Evolutionary conservation across 2,113 vertebrate species (phyloP).

Genomic region (Hemiscyllium ocellatum): DNA sequence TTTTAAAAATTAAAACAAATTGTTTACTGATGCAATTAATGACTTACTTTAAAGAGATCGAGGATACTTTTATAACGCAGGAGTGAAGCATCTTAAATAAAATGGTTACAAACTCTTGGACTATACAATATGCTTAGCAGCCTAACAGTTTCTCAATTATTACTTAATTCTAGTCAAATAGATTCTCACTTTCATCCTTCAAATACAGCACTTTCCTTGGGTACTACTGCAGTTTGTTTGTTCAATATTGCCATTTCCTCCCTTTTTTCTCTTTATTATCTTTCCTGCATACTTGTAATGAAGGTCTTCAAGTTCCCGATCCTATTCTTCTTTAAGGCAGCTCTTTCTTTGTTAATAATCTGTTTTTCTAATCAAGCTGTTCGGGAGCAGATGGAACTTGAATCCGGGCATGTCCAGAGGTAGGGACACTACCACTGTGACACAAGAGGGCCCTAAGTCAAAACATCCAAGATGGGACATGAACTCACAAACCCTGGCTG

Average conservation of each 20-base stretch:
- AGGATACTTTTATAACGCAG: background rate
- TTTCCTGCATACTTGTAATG: too few species aligned
- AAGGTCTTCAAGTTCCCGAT: background rate
- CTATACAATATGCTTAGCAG: too few species aligned
- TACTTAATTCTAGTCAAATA: background rate
- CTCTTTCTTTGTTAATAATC: background rate
- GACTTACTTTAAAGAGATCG: background rate
- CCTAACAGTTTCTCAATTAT: too few species aligned
- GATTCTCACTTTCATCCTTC: background rate
- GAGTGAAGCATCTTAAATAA: background rate
- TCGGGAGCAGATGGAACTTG: too few species aligned
- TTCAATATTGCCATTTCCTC: background rate
- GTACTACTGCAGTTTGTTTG: background rate
- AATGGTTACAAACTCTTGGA: background rate
- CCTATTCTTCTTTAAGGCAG: background rate
- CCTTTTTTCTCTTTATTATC: too few species aligned
- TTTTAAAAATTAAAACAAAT: background rate
- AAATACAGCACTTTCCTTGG: too few species aligned
- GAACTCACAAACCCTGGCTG: too few species aligned
- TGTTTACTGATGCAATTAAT: background rate
- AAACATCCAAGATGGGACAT: too few species aligned
- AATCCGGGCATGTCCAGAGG: too few species aligned
- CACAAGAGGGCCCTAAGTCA: too few species aligned
- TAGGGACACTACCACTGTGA: too few species aligned
- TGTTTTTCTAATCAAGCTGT: too few species aligned